These are phyloP conservation scores for Tethya wilhelma DNA, from an alignment of 37 sponge, comb jelly and placozoan genomes.

Conservation along the genomic window DNA sequence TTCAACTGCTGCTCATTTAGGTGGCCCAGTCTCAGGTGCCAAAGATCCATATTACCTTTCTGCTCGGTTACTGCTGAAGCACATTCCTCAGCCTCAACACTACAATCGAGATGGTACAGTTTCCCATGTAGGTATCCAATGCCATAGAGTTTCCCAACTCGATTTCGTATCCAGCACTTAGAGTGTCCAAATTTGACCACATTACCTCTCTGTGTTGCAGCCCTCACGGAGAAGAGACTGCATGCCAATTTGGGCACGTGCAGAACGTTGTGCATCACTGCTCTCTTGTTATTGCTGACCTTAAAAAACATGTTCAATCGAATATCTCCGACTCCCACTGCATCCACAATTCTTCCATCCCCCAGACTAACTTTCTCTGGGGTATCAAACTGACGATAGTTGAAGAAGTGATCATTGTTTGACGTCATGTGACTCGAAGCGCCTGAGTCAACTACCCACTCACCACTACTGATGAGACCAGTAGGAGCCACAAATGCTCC, in stretches of 20 bases:
- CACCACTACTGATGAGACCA: not conserved
- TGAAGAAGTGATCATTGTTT: not conserved
- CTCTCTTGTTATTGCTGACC: constrained; percentile 11
- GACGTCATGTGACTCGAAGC: constrained; percentile 63
- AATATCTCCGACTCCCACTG: constrained; percentile 35
- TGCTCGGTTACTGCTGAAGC: constrained; percentile 34
- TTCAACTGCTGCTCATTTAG: constrained; percentile 34
- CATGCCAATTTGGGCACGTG: constrained; percentile 49
- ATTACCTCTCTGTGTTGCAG: constrained; percentile 30
- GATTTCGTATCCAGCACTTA: constrained; percentile 39
- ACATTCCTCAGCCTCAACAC: not conserved
- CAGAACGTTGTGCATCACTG: constrained; percentile 27
- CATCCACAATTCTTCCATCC: constrained; percentile 53
- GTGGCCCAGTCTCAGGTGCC: constrained; percentile 71
- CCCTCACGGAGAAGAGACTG: constrained; percentile 59
- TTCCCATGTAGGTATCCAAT: constrained; percentile 40
- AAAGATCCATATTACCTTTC: constrained; percentile 23
- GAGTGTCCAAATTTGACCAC: constrained; percentile 20
- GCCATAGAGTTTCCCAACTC: constrained; percentile 27
- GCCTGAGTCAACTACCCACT: constrained; percentile 54
- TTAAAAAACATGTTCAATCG: constrained; percentile 38
- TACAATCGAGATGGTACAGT: constrained; percentile 43
- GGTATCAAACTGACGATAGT: constrained; percentile 38
- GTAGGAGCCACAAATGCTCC: not conserved
- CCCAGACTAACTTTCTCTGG: constrained; percentile 53